phyloP scores from a whole-genome alignment of 2,113 vertebrate genomes.

The Cranoglanis bouderius region DNA sequence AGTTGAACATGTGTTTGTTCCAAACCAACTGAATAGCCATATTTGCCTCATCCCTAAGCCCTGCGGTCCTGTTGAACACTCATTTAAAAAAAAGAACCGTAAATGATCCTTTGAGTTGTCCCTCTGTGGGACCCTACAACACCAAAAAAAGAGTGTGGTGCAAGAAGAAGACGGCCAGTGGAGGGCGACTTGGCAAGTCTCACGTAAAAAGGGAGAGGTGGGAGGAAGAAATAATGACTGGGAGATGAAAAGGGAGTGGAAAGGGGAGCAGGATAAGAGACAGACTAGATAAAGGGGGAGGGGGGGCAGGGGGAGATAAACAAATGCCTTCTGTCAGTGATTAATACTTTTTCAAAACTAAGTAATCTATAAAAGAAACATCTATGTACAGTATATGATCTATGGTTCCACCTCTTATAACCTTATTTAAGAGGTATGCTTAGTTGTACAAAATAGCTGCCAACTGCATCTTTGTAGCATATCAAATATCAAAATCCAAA shows the following conservation, averaged over 20 bases:
- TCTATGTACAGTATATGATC: neutral
- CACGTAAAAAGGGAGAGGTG: conserved; percentile 40
- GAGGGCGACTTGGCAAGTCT: conserved; percentile 23
- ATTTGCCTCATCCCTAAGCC: neutral
- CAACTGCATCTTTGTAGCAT: neutral
- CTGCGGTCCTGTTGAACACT: neutral
- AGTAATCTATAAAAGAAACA: neutral
- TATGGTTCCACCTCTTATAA: neutral
- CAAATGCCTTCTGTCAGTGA: neutral
- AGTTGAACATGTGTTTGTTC: neutral
- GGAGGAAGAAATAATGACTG: conserved; percentile 39
- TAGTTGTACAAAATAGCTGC: neutral
- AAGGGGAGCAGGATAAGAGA: conserved; percentile 8
- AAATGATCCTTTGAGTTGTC: neutral
- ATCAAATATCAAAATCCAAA: neutral
- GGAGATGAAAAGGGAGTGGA: conserved; percentile 55
- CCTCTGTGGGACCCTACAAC: neutral
- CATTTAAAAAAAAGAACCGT: neutral
- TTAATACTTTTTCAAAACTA: neutral
- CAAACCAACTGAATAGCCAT: neutral
- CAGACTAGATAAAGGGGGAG: neutral
- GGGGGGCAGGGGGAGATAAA: too few species aligned
- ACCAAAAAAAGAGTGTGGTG: neutral
- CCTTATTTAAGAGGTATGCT: neutral
- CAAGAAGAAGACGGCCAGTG: neutral